A percentile compares a stretch with the other conserved stretches of the same genome.
Conservation (phyloP, 2,888 invertebrate species). For the Gandaritis pyraliata region DNA sequence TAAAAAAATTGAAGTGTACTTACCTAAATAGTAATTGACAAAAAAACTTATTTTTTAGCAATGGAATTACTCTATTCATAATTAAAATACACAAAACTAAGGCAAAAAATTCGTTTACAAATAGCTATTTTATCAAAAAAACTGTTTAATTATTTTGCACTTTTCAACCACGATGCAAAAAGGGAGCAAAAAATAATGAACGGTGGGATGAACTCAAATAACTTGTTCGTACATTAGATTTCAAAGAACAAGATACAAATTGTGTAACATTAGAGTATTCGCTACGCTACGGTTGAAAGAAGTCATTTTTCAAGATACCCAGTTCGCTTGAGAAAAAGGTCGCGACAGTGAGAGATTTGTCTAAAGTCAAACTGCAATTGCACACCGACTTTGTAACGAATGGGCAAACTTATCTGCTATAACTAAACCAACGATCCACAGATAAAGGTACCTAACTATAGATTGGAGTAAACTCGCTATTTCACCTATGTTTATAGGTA, state of each 20-base stretch:
- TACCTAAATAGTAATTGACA: no score
- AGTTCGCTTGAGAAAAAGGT: slow-evolving; percentile 38
- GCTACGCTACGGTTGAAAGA: slow-evolving; percentile 36
- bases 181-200: slow-evolving; percentile 1
- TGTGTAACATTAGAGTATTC: slow-evolving; percentile 40
- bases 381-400: slow-evolving; percentile 23
- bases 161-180: not conserved
- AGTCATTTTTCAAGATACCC: slow-evolving; percentile 42
- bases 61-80: no score
- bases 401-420: slow-evolving; percentile 11
- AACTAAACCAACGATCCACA: slow-evolving; percentile 5
- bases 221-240: slow-evolving; percentile 39
- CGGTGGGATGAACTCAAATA: slow-evolving; percentile 28
- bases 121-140: not conserved
- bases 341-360: slow-evolving; percentile 40
- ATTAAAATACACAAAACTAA: no score
- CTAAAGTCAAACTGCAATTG: slow-evolving; percentile 35
- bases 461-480: not conserved
- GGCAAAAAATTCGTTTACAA: not conserved
- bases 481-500: no score
- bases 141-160: slow-evolving; percentile 1
- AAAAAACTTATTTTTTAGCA: no score
- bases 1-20: no score
- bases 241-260: slow-evolving; percentile 40
- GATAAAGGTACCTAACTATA: not conserved